phyloP scores from a whole-genome alignment of 2,797 vertebrate genomes.

The Sandelia bainsii region DNA sequence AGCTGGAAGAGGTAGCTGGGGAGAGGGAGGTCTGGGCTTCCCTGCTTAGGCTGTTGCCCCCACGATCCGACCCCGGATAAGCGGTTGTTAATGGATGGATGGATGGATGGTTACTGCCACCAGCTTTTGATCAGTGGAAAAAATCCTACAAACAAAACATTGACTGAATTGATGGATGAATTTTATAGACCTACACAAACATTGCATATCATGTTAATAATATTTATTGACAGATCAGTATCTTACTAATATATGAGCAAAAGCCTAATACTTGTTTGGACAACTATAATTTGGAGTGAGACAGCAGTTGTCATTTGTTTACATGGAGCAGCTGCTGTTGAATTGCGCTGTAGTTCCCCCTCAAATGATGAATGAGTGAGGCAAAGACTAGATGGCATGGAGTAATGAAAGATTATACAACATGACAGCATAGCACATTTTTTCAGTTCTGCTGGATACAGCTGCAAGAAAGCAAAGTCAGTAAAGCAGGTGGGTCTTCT shows the following conservation, averaged over 20 bases:
- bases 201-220: too few relatives aligned
- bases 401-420: slow-evolving; percentile 1
- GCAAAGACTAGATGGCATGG: background rate
- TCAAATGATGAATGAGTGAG: slow-evolving; percentile 10
- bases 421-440: background rate
- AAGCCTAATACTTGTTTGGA: background rate
- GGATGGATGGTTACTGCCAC: too few relatives aligned
- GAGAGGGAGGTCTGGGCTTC: too few relatives aligned
- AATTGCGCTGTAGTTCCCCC: background rate
- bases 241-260: background rate
- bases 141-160: background rate
- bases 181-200: too few relatives aligned
- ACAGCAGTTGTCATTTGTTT: slow-evolving; percentile 5
- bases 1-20: too few relatives aligned
- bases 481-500: background rate
- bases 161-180: too few relatives aligned
- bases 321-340: slow-evolving; percentile 11
- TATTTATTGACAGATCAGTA: background rate
- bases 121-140: background rate
- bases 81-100: too few relatives aligned
- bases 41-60: too few relatives aligned
- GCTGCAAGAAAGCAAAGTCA: background rate
- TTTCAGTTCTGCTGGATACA: background rate
- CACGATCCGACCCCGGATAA: too few relatives aligned
- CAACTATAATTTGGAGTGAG: background rate